These are phyloP conservation scores for Microtus richardsoni DNA, from an alignment of 2,113 vertebrate species.

Conservation along the genomic window DNA sequence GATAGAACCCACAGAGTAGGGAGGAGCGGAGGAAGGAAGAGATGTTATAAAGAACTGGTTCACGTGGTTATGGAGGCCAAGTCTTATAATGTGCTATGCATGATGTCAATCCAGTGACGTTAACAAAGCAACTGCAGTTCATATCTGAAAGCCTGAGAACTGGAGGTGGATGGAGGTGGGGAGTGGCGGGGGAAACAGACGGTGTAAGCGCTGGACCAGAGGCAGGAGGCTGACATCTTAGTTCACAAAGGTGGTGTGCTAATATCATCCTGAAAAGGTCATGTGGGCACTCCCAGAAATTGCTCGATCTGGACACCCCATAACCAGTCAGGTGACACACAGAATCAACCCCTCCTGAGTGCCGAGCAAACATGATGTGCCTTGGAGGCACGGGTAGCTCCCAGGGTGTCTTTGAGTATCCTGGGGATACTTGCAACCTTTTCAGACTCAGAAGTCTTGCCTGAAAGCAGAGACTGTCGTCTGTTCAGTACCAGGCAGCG, in stretches of 20 bases:
- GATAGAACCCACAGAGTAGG: not conserved
- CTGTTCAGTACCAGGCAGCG: not conserved
- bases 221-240: not conserved
- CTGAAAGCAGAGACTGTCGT: constrained; percentile 30
- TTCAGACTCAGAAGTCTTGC: not conserved
- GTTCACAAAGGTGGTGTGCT: not conserved
- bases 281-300: not conserved
- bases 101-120: not conserved
- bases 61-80: not conserved
- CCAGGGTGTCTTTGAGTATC: not conserved
- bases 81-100: not conserved
- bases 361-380: not conserved
- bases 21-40: no score
- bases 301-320: not conserved
- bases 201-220: not conserved
- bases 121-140: not conserved
- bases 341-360: not conserved
- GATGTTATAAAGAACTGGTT: not conserved
- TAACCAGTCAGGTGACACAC: not conserved
- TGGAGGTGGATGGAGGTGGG: not conserved
- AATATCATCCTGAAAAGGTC: not conserved
- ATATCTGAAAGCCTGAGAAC: not conserved
- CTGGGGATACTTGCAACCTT: not conserved
- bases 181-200: fast-evolving
- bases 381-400: not conserved